phyloP scores from a whole-genome alignment of 2,797 vertebrate genomes.

The Holocentrus rufus region DNA sequence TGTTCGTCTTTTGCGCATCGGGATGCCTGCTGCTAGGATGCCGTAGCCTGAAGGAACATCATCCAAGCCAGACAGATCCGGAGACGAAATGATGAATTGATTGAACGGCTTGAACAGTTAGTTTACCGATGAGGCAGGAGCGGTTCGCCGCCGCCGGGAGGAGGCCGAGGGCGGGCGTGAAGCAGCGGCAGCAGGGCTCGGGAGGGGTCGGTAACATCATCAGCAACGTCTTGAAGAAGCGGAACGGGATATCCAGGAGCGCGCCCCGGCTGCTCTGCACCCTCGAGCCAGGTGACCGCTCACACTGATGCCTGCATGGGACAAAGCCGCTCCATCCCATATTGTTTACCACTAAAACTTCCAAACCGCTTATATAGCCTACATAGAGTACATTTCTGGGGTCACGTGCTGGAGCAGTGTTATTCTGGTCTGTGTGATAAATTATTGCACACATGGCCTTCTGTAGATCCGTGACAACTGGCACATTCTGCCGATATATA shows the following conservation, averaged over 20 bases:
- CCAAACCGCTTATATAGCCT: too few relatives aligned
- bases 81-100: slow-evolving; percentile 51
- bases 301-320: neutral
- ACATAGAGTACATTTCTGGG: too few relatives aligned
- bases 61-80: neutral
- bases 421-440: too few relatives aligned
- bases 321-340: too few relatives aligned
- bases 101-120: neutral
- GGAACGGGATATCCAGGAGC: slow-evolving; percentile 93
- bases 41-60: neutral
- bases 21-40: neutral
- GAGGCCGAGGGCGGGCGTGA: slow-evolving; percentile 85
- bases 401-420: too few relatives aligned
- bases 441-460: too few relatives aligned
- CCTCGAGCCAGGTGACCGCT: slow-evolving; percentile 91
- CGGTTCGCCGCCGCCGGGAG: slow-evolving; percentile 81
- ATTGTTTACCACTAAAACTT: too few relatives aligned
- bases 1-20: neutral
- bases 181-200: slow-evolving; percentile 75
- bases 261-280: slow-evolving; percentile 97
- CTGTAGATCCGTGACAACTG: too few relatives aligned
- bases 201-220: slow-evolving; percentile 93
- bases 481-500: too few relatives aligned
- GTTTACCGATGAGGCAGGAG: slow-evolving; percentile 82
- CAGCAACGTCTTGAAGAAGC: slow-evolving; percentile 95